Evolutionary conservation across 2,888 invertebrate species (phyloP), one percentile per base, ranked within the genome.

Genomic region (Muscina levida): DNA sequence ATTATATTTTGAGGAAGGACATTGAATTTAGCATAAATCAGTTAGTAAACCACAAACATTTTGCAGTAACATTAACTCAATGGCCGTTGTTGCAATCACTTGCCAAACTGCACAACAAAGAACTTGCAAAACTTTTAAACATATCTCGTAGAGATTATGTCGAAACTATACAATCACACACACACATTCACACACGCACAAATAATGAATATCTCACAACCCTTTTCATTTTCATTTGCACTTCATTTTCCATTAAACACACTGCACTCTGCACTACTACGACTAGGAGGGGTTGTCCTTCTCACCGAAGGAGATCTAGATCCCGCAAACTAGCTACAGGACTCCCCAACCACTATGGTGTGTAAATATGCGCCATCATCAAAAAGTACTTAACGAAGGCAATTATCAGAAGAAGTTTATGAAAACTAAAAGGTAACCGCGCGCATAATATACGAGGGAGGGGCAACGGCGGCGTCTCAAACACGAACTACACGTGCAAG

Each of bases 301-400:
- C 31, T 3, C 3, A 31, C 31, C 31, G 31, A 5, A 31, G 3
- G 31, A 31, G 31, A 31, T 31, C 31, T 8, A 31, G 31, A 5
- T 31, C 31, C 31, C 8, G 31, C n/a, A n/a, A n/a, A n/a, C n/a
- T n/a, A n/a, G n/a, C n/a, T n/a, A 8, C 31, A 31, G 31, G 8
- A 3, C 31, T 39, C 42, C n/a, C 24, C 57, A 42, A 62, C 73
- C 65, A 24, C 51, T 8, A 26, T 31, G 31, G 71, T 31, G 24
- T 13, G 77, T 44, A 83, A 83, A 84, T 83, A 79, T 83, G 84
- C 83, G 80, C 82, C 84, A 84, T 85, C 85, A 85, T 85, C 84
- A 82, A 84, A 84, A 85, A 85, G 84, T 85, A 85, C 85, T 85
- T 85, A 85, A 85, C 83, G 84, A 84, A 85, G 85, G 85, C 85